phyloP scores from a whole-genome alignment of 1,140 invertebrate species.

The Lepidurus packardi region DNA sequence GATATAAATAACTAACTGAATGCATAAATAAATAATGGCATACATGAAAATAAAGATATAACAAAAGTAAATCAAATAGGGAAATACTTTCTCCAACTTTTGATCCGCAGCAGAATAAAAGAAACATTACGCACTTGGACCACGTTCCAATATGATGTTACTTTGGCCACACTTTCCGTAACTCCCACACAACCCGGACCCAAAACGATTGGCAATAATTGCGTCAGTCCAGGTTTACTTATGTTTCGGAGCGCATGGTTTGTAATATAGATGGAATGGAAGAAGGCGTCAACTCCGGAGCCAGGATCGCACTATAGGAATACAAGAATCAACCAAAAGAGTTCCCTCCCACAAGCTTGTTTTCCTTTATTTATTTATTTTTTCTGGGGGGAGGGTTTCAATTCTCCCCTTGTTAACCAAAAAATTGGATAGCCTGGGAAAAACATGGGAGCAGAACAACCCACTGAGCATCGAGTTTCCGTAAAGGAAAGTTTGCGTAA shows the following conservation, averaged over 20 bases:
- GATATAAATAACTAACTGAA: too few relatives aligned
- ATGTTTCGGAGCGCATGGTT: conserved; percentile 50
- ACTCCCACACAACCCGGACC: conserved; percentile 84
- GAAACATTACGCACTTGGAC: conserved; percentile 59
- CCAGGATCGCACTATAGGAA: conserved; percentile 77
- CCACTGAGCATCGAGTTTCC: neutral
- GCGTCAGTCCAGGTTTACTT: conserved; percentile 42
- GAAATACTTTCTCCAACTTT: neutral
- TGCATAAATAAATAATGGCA: neutral
- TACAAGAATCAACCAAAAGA: neutral
- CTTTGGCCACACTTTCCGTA: conserved; percentile 79
- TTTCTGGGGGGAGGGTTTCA: too few relatives aligned
- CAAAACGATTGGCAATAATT: conserved; percentile 62
- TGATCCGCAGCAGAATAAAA: neutral
- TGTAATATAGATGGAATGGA: conserved; percentile 79
- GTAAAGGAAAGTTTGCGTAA: neutral
- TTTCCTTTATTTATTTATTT: too few relatives aligned
- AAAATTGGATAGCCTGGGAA: neutral
- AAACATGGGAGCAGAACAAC: neutral
- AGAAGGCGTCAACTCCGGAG: conserved; percentile 78
- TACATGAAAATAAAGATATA: neutral
- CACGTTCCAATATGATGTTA: conserved; percentile 86
- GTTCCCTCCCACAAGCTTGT: too few relatives aligned
- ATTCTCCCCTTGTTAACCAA: neutral
- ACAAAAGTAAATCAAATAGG: neutral